These are phyloP conservation scores for Drosophila parvula DNA, from an alignment of 1,140 invertebrate species.

Conservation along the genomic window DNA sequence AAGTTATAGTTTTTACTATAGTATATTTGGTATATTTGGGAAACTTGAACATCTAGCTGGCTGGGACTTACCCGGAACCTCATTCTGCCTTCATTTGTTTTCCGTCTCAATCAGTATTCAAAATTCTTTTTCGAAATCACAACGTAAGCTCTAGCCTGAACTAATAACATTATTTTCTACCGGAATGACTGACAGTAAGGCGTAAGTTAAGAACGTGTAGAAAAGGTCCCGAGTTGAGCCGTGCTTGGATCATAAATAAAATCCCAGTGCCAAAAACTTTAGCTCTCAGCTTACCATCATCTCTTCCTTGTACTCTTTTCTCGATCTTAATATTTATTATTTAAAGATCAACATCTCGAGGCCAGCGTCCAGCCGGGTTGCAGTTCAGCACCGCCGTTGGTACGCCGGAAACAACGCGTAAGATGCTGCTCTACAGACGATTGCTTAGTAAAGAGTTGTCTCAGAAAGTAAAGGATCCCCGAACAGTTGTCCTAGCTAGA, in stretches of 20 bases:
- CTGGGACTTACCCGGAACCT: background rate
- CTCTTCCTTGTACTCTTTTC: background rate
- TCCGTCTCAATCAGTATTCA: background rate
- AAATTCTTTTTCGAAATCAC: slow-evolving; percentile 23
- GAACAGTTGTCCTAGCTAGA: background rate
- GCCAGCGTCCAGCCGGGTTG: background rate
- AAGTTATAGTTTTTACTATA: too few species aligned
- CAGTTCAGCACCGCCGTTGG: slow-evolving; percentile 56
- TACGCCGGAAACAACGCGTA: slow-evolving; percentile 43
- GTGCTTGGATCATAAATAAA: background rate
- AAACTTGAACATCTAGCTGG: background rate
- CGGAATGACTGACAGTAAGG: slow-evolving; percentile 19
- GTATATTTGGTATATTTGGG: too few species aligned
- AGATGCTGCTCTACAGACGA: slow-evolving; percentile 62
- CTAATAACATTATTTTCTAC: background rate
- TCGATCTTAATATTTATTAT: background rate
- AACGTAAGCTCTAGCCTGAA: slow-evolving; percentile 24
- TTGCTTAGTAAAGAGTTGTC: slow-evolving; percentile 39
- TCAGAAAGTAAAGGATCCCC: slow-evolving; percentile 15
- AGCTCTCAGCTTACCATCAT: background rate
- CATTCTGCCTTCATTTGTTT: background rate
- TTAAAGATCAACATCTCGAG: slow-evolving; percentile 14
- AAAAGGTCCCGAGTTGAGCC: background rate
- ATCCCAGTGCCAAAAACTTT: background rate
- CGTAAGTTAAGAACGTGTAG: slow-evolving; percentile 12